These are phyloP conservation scores for Ceratosolen solmsi DNA, from an alignment of 1,140 invertebrate species.

Conservation along the genomic window DNA sequence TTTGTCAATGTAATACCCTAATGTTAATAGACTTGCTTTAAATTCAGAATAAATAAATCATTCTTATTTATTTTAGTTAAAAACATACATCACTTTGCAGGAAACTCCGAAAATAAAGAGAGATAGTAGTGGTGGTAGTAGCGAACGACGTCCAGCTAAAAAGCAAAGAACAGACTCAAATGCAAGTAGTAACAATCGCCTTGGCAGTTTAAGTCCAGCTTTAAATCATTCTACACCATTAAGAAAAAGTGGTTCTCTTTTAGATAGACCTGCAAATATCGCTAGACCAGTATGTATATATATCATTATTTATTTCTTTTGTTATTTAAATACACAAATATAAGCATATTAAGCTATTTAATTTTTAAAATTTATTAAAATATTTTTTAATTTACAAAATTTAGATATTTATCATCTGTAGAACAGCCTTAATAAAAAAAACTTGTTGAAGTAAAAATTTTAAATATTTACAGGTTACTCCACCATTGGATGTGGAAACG, in stretches of 20 bases:
- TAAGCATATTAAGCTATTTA: not conserved
- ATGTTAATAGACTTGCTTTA: not conserved
- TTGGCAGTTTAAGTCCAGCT: slow-evolving; percentile 66
- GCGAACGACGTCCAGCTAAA: slow-evolving; percentile 63
- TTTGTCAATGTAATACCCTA: slow-evolving; percentile 19
- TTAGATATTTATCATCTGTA: not conserved
- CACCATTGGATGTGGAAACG: slow-evolving; percentile 83
- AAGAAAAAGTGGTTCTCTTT: slow-evolving; percentile 76
- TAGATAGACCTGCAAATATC: slow-evolving; percentile 80
- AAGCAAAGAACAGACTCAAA: slow-evolving; percentile 67
- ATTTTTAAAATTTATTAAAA: not conserved
- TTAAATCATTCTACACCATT: slow-evolving; percentile 76
- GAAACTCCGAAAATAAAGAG: slow-evolving; percentile 69
- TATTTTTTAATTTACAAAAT: not conserved
- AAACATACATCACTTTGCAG: slow-evolving; percentile 57
- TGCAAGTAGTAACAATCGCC: slow-evolving; percentile 63
- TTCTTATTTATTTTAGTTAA: slow-evolving; percentile 54
- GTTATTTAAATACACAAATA: not conserved
- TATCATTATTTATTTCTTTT: not conserved
- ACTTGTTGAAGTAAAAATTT: not conserved
- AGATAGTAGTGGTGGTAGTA: slow-evolving; percentile 57
- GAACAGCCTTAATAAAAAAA: not conserved
- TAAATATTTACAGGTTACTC: slow-evolving; percentile 77
- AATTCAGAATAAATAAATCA: slow-evolving; percentile 23
- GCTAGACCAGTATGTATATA: slow-evolving; percentile 78